Percentiles rank a stretch among this genome's conserved stretches.
These are phyloP conservation scores for Pocillopora grandis DNA, from an alignment of 92 coral and sea anemone species.

Conservation along the genomic window DNA sequence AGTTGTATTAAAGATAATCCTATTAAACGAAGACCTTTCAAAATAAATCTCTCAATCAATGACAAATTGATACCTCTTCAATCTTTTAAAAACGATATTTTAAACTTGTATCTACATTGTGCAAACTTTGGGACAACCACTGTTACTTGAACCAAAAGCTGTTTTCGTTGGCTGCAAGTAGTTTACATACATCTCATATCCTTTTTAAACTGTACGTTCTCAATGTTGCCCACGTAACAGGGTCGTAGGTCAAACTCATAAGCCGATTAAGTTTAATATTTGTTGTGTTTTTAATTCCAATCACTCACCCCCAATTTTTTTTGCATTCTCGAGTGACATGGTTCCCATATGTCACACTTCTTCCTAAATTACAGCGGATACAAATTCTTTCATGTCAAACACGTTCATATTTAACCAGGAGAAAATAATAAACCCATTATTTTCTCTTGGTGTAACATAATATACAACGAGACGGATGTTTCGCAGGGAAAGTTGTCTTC, in stretches of 20 bases:
- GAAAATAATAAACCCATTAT: neutral
- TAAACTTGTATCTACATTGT: neutral
- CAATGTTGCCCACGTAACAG: too few species aligned
- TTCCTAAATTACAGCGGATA: neutral
- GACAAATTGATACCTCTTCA: neutral
- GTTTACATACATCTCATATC: too few species aligned
- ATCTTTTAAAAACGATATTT: neutral
- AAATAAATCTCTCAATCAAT: neutral
- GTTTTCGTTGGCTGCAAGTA: neutral
- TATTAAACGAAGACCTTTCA: neutral
- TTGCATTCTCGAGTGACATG: neutral
- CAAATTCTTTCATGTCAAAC: neutral
- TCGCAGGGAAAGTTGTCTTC: too few species aligned
- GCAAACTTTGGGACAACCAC: neutral
- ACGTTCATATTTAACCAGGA: neutral
- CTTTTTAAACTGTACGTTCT: too few species aligned
- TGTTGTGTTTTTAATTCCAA: slow-evolving; percentile 11
- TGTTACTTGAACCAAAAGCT: neutral
- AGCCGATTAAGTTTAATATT: neutral
- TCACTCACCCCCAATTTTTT: slow-evolving; percentile 20
- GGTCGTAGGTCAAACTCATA: too few species aligned
- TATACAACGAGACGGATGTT: too few species aligned
- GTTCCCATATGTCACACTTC: too few species aligned
- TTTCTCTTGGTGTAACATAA: neutral
- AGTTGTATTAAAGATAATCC: neutral